Evolutionary conservation across 2,113 vertebrate genomes (phyloP), one percentile per base, ranked within the genome.

Genomic region (Anser cygnoides): DNA sequence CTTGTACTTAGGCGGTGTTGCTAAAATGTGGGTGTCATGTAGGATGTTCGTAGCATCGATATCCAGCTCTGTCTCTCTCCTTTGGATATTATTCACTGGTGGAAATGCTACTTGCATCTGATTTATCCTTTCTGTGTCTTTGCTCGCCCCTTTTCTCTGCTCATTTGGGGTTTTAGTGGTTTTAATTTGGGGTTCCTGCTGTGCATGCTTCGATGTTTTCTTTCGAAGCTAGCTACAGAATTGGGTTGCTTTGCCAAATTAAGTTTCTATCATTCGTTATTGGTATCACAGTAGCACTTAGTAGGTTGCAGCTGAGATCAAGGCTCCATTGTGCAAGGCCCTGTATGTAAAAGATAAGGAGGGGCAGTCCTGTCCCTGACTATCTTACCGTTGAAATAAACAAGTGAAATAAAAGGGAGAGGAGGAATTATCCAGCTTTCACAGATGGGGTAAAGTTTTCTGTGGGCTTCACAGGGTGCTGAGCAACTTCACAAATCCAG

Each of bases 261-360:
- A 65, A 68, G 89, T 50, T 89, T 74, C 70, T 85, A 33, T 76
- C 62, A 1, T 43, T 87, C 2, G 1, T 75, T 89, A 18, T 74
- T 94, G 50, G 66, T 74, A 61, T 29, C 5, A 1, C 70, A 70
- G 44, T 37, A 28, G 18, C 2, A 6, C 66, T 71, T 5, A 2
- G 63, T 65, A 70, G 0, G 13, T 57, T 63, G 75, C 80, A 92
- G 80, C 76, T 2, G 20, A 68, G 84, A 94, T 91, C 90, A 87
- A 86, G 90, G 74, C 84, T 92, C 66, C 87, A 77, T 91, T 90
- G 79, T 94, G 72, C 0, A 3, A 67, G 83, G 85, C 55, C 74
- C 90, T 94, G 87, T 70, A 29, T 44, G 62, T 26, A 23, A 55
- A 3, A 93, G 96, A 96, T 97, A 97, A 93, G 84, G 84, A 82